phyloP scores from a whole-genome alignment of 2,888 invertebrate species.

The Dugesia japonica region DNA sequence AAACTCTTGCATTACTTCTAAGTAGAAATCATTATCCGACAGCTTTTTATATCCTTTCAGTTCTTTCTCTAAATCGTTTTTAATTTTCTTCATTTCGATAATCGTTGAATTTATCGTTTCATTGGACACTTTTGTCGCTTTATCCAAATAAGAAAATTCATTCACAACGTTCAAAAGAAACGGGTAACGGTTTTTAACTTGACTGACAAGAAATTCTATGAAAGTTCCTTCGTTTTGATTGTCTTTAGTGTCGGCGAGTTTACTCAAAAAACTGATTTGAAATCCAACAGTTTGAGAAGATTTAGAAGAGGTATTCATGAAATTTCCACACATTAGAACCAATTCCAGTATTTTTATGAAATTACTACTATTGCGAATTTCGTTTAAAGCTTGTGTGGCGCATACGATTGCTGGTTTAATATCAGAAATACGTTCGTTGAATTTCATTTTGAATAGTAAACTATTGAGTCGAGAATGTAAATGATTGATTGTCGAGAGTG shows the following conservation, averaged over 20 bases:
- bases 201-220: constrained; percentile 73
- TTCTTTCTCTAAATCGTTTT: constrained; percentile 74
- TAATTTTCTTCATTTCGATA: constrained; percentile 68
- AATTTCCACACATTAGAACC: constrained; percentile 75
- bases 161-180: constrained; percentile 67
- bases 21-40: constrained; percentile 63
- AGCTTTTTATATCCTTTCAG: constrained; percentile 57
- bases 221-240: constrained; percentile 76
- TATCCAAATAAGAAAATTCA: constrained; percentile 74
- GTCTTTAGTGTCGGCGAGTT: constrained; percentile 58
- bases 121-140: constrained; percentile 57
- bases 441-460: constrained; percentile 71
- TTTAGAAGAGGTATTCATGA: constrained; percentile 82
- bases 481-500: constrained; percentile 72
- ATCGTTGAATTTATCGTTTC: constrained; percentile 49
- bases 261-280: constrained; percentile 72
- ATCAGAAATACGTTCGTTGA: constrained; percentile 68
- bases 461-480: constrained; percentile 70
- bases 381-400: constrained; percentile 28
- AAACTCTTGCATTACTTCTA: constrained; percentile 64
- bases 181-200: constrained; percentile 70
- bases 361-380: constrained; percentile 56
- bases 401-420: constrained; percentile 62
- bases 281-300: constrained; percentile 83
- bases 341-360: constrained; percentile 76